These are phyloP conservation scores for Tetramorium bicarinatum DNA, from an alignment of 2,888 invertebrate genomes.

Conservation along the genomic window DNA sequence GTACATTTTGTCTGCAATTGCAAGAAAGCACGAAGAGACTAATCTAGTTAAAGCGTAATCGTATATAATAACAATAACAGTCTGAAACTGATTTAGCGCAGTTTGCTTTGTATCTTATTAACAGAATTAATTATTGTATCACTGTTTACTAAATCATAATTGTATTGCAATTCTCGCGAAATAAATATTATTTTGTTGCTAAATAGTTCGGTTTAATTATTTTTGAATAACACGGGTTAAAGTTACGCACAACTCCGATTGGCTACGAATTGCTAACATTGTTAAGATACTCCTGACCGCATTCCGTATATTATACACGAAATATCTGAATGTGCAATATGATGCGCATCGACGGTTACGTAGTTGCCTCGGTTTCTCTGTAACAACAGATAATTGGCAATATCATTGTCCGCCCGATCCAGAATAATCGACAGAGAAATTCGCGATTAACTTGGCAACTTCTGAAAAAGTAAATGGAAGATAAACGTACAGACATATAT, in stretches of 20 bases:
- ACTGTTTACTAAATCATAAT: not conserved
- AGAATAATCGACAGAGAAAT: not conserved
- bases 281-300: not conserved
- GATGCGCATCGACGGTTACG: not conserved
- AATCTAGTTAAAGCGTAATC: not conserved
- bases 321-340: not conserved
- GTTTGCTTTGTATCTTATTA: not conserved
- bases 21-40: not conserved
- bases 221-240: not conserved
- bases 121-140: no score
- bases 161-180: not conserved
- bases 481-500: constrained; percentile 1
- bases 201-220: not conserved
- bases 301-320: not conserved
- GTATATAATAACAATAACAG: not conserved
- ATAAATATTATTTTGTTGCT: not conserved
- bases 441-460: not conserved
- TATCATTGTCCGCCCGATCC: constrained; percentile 1
- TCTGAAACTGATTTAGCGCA: not conserved
- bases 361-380: not conserved
- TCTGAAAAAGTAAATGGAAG: constrained; percentile 27
- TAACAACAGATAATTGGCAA: not conserved
- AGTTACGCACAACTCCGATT: not conserved
- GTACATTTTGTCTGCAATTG: not conserved
- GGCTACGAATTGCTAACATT: not conserved